Conservation (phyloP, 2,888 invertebrate genomes). For the Marasmarcha lunaedactyla region DNA sequence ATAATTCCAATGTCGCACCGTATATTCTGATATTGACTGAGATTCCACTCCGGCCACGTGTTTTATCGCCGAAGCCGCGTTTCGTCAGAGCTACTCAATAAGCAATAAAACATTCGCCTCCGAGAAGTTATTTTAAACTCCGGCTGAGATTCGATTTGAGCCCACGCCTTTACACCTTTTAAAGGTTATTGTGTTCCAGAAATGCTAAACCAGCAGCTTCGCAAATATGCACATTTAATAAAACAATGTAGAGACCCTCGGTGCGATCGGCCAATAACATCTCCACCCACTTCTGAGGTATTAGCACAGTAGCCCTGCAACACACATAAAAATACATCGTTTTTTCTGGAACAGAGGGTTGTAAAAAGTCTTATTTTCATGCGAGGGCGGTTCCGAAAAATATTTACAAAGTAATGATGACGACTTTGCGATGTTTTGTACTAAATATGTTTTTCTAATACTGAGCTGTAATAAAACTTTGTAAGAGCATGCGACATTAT, state of each 20-base stretch:
- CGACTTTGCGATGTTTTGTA: too few relatives aligned
- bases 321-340: too few relatives aligned
- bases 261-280: background rate
- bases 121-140: slow-evolving; percentile 64
- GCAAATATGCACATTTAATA: slow-evolving; percentile 15
- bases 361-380: too few relatives aligned
- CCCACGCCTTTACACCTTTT: slow-evolving; percentile 65
- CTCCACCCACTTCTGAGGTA: too few relatives aligned
- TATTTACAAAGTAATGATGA: too few relatives aligned
- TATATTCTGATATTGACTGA: slow-evolving; percentile 64
- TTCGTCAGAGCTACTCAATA: slow-evolving; percentile 66
- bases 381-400: too few relatives aligned
- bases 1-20: slow-evolving; percentile 64
- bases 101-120: slow-evolving; percentile 68
- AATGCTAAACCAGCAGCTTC: slow-evolving; percentile 33
- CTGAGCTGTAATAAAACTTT: too few relatives aligned
- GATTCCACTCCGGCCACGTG: slow-evolving; percentile 56
- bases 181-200: slow-evolving; percentile 66
- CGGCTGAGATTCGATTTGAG: slow-evolving; percentile 45
- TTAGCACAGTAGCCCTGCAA: too few relatives aligned
- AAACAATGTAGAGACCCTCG: slow-evolving; percentile 13
- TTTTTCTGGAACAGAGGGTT: too few relatives aligned
- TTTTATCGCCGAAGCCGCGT: slow-evolving; percentile 59
- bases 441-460: too few relatives aligned
- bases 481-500: too few relatives aligned